Evolutionary conservation across 2,797 vertebrate species (phyloP).

Genomic region (Falco biarmicus): DNA sequence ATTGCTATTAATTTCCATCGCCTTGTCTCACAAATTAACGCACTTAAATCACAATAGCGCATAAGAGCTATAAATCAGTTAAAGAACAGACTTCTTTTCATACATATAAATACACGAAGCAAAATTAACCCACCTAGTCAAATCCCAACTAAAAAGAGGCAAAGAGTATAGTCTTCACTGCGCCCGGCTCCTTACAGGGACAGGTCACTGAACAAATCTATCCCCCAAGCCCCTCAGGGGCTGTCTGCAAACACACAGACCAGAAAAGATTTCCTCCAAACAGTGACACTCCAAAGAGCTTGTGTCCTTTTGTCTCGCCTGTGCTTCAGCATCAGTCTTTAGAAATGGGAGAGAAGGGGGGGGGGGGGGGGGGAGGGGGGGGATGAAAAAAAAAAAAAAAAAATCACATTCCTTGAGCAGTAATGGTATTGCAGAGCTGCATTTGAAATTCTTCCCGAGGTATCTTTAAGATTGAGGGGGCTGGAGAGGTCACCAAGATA

Average conservation of each 20-base stretch:
- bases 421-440: background rate
- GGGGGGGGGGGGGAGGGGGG: too few relatives aligned
- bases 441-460: background rate
- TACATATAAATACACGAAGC: fast-evolving
- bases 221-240: background rate
- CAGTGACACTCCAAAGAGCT: background rate
- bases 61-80: background rate
- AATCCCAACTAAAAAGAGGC: background rate
- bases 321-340: background rate
- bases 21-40: background rate
- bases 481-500: background rate
- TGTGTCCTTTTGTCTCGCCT: background rate
- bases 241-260: background rate
- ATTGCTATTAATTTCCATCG: background rate
- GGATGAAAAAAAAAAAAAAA: background rate
- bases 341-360: fast-evolving
- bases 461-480: background rate
- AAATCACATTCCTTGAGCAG: background rate
- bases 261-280: background rate
- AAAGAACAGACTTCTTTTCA: background rate
- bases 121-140: background rate
- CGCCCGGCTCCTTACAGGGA: background rate
- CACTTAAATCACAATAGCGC: background rate
- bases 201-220: background rate
- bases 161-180: background rate